Conservation (phyloP, 2,113 vertebrate species). For the Nyctereutes procyonoides region DNA sequence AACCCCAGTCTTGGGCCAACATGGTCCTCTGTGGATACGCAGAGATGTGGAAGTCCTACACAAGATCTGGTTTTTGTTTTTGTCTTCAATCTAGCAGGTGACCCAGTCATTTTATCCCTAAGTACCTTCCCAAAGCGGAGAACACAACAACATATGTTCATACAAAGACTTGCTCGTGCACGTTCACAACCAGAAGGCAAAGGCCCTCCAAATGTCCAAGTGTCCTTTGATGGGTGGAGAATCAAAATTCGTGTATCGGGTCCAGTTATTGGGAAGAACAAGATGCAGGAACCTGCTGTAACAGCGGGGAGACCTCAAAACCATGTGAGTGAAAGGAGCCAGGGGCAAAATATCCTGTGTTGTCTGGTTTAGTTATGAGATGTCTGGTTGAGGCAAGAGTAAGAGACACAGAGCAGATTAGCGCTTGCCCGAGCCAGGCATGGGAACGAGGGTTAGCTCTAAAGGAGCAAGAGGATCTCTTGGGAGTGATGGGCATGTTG, state of each 20-base stretch:
- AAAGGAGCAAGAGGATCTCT: background rate
- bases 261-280: background rate
- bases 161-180: fast-evolving
- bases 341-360: background rate
- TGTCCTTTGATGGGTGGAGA: background rate
- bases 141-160: background rate
- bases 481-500: background rate
- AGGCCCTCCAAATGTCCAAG: background rate
- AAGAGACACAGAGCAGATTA: background rate
- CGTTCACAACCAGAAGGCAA: background rate
- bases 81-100: background rate
- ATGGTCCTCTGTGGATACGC: background rate
- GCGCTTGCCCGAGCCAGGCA: background rate
- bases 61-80: background rate
- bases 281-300: background rate
- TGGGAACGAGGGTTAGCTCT: background rate
- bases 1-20: background rate
- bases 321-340: background rate
- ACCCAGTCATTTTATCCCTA: background rate
- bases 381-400: background rate
- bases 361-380: background rate
- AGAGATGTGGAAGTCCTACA: background rate
- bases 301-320: background rate
- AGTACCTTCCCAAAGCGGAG: background rate
- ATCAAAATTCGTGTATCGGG: background rate